These are phyloP conservation scores for Erithacus rubecula DNA, from an alignment of 2,797 vertebrate species.

Conservation along the genomic window DNA sequence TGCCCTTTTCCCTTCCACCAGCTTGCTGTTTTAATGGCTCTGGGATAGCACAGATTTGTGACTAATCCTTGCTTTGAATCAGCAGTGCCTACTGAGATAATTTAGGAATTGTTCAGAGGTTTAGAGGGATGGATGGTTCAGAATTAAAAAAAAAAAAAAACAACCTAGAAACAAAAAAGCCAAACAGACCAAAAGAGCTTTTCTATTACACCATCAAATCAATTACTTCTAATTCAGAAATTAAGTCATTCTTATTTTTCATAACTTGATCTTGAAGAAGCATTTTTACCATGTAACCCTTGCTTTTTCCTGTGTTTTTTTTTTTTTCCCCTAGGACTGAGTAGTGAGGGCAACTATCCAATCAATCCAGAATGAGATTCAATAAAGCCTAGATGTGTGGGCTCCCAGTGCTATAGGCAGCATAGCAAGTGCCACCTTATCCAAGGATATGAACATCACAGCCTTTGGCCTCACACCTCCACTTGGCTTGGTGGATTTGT, in stretches of 20 bases:
- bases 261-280: not conserved
- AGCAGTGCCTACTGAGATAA: not conserved
- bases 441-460: not conserved
- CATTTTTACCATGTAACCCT: not conserved
- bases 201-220: not conserved
- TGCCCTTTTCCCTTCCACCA: not conserved
- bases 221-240: not conserved
- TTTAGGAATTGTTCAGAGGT: not conserved
- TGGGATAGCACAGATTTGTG: not conserved
- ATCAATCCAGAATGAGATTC: not conserved
- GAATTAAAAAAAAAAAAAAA: not conserved
- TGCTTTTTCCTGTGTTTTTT: not conserved
- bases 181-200: not conserved
- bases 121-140: not conserved
- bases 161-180: not conserved
- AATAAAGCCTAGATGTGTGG: not conserved
- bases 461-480: not conserved
- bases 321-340: not conserved
- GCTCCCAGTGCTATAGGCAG: not conserved
- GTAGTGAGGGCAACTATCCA: not conserved
- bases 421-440: not conserved
- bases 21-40: not conserved
- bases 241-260: not conserved
- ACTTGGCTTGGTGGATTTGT: not conserved
- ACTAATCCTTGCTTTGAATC: conserved; percentile 19